Base-by-base conservation (phyloP, 2,113 vertebrate species). In the Nyctereutes procyonoides region DNA sequence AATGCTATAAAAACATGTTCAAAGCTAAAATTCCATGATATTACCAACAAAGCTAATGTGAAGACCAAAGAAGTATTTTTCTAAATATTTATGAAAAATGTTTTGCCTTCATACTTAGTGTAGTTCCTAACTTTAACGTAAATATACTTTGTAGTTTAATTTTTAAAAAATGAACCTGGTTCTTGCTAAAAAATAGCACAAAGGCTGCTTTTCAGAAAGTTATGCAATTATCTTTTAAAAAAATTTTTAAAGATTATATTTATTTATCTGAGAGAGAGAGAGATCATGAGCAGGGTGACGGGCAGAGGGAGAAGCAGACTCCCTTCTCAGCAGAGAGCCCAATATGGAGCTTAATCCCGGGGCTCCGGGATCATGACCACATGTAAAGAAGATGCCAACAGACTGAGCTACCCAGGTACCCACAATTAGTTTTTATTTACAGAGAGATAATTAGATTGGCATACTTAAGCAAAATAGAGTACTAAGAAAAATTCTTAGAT, bases 401-500 rank as follows among this genome's bases (percentile, higher is more conserved):
- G 43, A 43, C 43, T 43, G 43, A 43, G 43, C 43, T 43, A 43
- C 43, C 43, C 43, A 43, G 43, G 43, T 43, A 43, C 43, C 43
- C 43, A 43, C 43, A 55, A 83, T 48, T 19, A 55, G 48, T 90
- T 93, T 84, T 87, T 60, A 94, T 94, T 95, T 95, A 35, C 35
- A 77, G n/a, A 83, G 8, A 84, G 22, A 88, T 38, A 92, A 96
- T 58, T 77, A 89, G 60, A 88, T 56, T 79, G 28, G 26, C 20
- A 77, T 80, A 83, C 43, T 89, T 63, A 79, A 95, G 87, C 17
- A 95, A 95, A 89, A 90, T 38, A 38, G 2, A 62, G 8, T 77
- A 93, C 82, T 69, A 60, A 92, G 77, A 83, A 96, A 96, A 95
- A 58, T 60, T 88, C 28, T 55, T 48, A 96, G 32, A 53, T 63